Conservation (phyloP, 2,888 invertebrate genomes). For the Pomacea canaliculata region DNA sequence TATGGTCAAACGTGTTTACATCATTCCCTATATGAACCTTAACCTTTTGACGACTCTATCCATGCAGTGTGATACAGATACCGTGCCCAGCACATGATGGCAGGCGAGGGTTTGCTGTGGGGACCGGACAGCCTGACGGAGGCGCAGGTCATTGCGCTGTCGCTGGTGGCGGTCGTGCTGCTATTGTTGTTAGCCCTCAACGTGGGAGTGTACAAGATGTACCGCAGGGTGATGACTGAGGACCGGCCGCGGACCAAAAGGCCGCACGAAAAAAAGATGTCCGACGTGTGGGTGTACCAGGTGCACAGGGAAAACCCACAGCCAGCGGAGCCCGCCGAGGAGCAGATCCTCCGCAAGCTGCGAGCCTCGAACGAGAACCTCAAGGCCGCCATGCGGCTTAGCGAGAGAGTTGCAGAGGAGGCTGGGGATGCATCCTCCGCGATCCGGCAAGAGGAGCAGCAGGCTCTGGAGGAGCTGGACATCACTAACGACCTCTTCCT, state of each 20-base stretch:
- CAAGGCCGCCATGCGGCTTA: not conserved
- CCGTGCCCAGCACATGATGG: too few relatives aligned
- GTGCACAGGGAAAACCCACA: constrained; percentile 13
- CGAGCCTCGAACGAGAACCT: constrained; percentile 14
- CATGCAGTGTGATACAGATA: too few relatives aligned
- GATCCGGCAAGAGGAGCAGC: constrained; percentile 8
- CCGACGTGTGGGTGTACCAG: constrained; percentile 25
- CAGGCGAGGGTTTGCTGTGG: not conserved
- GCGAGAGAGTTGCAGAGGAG: not conserved
- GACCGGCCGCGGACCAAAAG: not conserved
- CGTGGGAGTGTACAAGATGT: constrained; percentile 22
- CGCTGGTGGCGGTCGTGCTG: constrained; percentile 20
- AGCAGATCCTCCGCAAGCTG: constrained; percentile 17
- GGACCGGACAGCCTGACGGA: constrained; percentile 12
- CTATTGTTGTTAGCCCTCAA: constrained; percentile 21
- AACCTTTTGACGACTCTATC: too few relatives aligned
- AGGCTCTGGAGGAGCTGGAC: constrained; percentile 21
- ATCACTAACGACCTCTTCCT: constrained; percentile 13
- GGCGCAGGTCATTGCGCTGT: constrained; percentile 24
- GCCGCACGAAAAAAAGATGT: constrained; percentile 11
- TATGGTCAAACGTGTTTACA: too few relatives aligned
- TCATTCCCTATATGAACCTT: too few relatives aligned
- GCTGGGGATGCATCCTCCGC: not conserved
- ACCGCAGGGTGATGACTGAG: constrained; percentile 5
- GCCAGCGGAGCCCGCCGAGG: not conserved